Evolutionary conservation across 2,888 invertebrate genomes (phyloP).

Genomic region (Fragum fragum): DNA sequence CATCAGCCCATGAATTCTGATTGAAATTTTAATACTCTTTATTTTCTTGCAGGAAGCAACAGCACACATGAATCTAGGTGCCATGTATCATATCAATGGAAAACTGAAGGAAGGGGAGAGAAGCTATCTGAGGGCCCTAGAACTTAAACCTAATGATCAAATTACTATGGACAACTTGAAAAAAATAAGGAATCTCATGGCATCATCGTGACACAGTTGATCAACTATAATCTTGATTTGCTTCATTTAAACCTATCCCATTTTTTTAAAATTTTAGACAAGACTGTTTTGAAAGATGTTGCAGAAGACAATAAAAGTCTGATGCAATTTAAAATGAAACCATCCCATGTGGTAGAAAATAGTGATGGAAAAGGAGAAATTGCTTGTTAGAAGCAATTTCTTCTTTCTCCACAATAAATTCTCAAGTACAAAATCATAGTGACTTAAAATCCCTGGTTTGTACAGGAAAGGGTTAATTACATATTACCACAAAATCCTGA

Average conservation of each 20-base stretch:
- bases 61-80: constrained; percentile 97
- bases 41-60: constrained; percentile 91
- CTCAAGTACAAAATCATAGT: too few relatives aligned
- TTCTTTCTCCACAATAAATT: too few relatives aligned
- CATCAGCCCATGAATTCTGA: too few relatives aligned
- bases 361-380: background rate
- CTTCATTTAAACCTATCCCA: background rate
- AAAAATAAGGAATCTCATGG: constrained; percentile 89
- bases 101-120: constrained; percentile 95
- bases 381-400: too few relatives aligned
- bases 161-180: constrained; percentile 96
- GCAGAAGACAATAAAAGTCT: too few relatives aligned
- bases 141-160: constrained; percentile 95
- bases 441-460: too few relatives aligned
- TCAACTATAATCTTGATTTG: background rate
- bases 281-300: too few relatives aligned
- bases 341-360: too few relatives aligned
- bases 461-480: too few relatives aligned
- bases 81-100: constrained; percentile 97
- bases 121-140: constrained; percentile 94
- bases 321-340: too few relatives aligned
- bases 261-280: background rate
- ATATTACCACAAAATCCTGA: too few relatives aligned
- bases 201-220: background rate
- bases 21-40: too few relatives aligned